Percentiles rank a stretch among this genome's conserved stretches.
These are phyloP conservation scores for Aspidapion aeneum DNA, from an alignment of 2,888 invertebrate genomes.

Conservation along the genomic window DNA sequence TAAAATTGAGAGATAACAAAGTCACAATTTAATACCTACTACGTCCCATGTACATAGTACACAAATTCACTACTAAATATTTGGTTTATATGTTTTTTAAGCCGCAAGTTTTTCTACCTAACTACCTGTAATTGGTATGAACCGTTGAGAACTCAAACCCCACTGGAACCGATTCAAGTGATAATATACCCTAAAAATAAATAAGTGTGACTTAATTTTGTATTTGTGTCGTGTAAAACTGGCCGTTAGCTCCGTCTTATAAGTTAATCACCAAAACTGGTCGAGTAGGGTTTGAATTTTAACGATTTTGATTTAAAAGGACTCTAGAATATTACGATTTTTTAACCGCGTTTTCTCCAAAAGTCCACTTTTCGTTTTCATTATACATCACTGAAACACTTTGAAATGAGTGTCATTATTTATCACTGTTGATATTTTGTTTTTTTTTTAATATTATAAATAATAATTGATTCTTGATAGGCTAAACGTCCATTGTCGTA, in stretches of 20 bases:
- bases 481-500: slow-evolving; percentile 38
- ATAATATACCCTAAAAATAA: background rate
- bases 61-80: slow-evolving; percentile 33
- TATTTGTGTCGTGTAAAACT: background rate
- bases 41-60: slow-evolving; percentile 44
- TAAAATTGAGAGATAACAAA: too few relatives aligned
- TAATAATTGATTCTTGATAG: slow-evolving; percentile 20
- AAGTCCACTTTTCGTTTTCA: background rate
- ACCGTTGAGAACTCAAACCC: background rate
- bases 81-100: slow-evolving; percentile 22
- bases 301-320: background rate
- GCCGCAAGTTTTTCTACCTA: slow-evolving; percentile 1
- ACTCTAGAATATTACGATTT: background rate
- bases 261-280: background rate
- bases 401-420: slow-evolving; percentile 27
- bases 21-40: too few relatives aligned
- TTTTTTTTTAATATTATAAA: slow-evolving; percentile 25
- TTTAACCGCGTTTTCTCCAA: background rate
- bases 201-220: background rate
- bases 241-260: background rate
- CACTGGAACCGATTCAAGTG: background rate
- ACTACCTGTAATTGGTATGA: background rate
- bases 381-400: slow-evolving; percentile 34
- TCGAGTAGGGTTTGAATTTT: background rate
- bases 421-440: slow-evolving; percentile 30